Evolutionary conservation across 2,113 vertebrate genomes (phyloP), one percentile per base, ranked within the genome.

Genomic region (Morone chrysops): DNA sequence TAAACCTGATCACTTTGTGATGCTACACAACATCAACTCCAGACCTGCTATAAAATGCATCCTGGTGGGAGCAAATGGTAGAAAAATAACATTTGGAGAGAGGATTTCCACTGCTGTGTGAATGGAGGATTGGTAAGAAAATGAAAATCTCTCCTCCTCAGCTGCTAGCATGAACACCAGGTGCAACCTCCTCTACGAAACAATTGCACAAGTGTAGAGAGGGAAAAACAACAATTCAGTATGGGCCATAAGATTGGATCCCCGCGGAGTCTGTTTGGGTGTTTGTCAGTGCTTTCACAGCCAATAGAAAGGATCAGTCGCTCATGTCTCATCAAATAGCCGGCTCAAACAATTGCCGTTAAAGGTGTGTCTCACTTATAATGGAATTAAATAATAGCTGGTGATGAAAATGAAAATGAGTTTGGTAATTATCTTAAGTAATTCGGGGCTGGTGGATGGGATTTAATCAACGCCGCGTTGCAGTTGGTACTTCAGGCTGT

Each of bases 61-160:
- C 61, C 84, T 60, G 72, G 7, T 87, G 81, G 61, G 50, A 85
- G 51, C 82, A 88, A 84, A 90, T 84, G 89, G 84, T 31, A 56
- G 20, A 48, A 16, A 70, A 77, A n/a, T 47, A 66, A 66, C 45
- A 18, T 65, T 82, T 40, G 56, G 48, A 76, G 70, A 61, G 50
- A 70, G 41, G 73, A 75, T 45, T 80, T 67, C 78, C 43, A 50
- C 83, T 63, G 80, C 36, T 77, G 71, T 45, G 74, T 75, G 80
- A 83, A 40, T 18, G n/a, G 18, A 86, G 63, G 12, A 72, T 74
- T 60, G 48, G 69, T 57, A 45, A 45, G 69, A 70, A 77, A 68
- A 76, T 63, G 17, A 68, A 50, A 71, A 81, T 65, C n/a, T 78
- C 73, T 67, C 11, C 59, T 70, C 38, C 1, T 81, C 47, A 8